These are phyloP conservation scores for Lissocephala sabroskyi DNA, from an alignment of 2,888 invertebrate species.

Conservation along the genomic window DNA sequence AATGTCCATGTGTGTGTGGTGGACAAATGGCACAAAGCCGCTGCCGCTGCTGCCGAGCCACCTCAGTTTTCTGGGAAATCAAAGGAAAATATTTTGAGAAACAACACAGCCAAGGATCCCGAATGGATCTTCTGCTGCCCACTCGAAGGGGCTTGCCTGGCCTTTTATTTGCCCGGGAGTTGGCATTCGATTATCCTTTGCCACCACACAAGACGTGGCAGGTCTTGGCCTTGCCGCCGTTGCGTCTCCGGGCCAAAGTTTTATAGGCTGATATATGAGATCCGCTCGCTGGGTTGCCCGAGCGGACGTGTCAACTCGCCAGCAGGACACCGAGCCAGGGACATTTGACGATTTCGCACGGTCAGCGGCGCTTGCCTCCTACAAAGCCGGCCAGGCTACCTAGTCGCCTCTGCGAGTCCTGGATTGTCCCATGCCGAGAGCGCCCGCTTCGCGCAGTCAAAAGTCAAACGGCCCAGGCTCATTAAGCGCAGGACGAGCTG, in stretches of 20 bases:
- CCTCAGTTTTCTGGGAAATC: conserved; percentile 34
- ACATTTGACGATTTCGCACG: conserved; percentile 43
- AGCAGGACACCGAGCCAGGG: conserved; percentile 33
- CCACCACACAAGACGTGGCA: conserved; percentile 54
- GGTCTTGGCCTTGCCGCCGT: neutral
- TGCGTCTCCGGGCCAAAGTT: neutral
- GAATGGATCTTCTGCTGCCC: neutral
- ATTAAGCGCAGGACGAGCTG: conserved; percentile 39
- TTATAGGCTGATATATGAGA: conserved; percentile 22
- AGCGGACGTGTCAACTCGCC: conserved; percentile 48
- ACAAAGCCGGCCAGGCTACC: conserved; percentile 5
- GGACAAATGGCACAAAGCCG: conserved; percentile 24
- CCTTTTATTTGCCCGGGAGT: conserved; percentile 26
- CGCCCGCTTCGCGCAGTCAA: conserved; percentile 9
- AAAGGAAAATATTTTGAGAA: conserved; percentile 58
- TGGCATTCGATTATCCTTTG: conserved; percentile 51
- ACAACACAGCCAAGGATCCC: conserved; percentile 35
- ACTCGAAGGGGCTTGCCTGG: conserved; percentile 7
- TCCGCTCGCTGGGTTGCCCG: neutral
- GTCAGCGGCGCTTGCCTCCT: conserved; percentile 14
- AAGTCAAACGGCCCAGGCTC: conserved; percentile 24
- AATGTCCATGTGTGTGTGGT: conserved; percentile 28
- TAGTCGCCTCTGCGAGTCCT: neutral
- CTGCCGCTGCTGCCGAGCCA: conserved; percentile 8
- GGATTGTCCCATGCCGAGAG: conserved; percentile 35